Conservation (phyloP, 2,113 vertebrate genomes). For the Tretioscincus oriximinensis region DNA sequence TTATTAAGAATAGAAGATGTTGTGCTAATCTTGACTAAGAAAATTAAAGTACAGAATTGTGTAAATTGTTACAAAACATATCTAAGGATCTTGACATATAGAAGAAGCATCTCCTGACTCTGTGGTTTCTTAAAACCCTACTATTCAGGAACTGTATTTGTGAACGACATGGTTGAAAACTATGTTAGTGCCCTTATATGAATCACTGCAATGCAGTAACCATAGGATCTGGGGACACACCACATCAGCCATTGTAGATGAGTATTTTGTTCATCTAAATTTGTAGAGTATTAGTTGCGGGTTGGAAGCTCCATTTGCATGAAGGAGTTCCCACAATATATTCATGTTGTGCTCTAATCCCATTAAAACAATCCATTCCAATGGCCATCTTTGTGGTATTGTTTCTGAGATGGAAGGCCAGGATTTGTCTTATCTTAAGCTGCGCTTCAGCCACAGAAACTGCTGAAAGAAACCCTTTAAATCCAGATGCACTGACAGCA, state of each 20-base stretch:
- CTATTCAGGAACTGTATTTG: not conserved
- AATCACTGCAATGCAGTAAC: not conserved
- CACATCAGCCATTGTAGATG: not conserved
- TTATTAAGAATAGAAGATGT: too few species aligned
- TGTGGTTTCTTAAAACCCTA: not conserved
- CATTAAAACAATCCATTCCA: not conserved
- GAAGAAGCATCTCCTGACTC: not conserved
- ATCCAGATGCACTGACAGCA: conserved; percentile 60
- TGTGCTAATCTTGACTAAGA: not conserved
- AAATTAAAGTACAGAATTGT: not conserved
- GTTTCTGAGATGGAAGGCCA: conserved; percentile 41
- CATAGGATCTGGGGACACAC: not conserved
- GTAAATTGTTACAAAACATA: not conserved
- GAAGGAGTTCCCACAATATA: not conserved
- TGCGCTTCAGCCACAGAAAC: conserved; percentile 52
- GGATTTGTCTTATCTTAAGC: conserved; percentile 47
- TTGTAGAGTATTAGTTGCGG: not conserved
- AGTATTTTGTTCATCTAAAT: not conserved
- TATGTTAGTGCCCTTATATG: not conserved
- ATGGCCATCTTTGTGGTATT: not conserved
- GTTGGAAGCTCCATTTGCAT: not conserved
- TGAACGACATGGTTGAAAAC: not conserved
- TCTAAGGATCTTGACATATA: not conserved
- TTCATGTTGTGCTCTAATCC: not conserved
- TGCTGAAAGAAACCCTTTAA: conserved; percentile 70